Percentiles rank a stretch among this genome's conserved stretches.
Evolutionary conservation across 2,888 invertebrate genomes (phyloP).

Genomic region (Heliconius aoede): DNA sequence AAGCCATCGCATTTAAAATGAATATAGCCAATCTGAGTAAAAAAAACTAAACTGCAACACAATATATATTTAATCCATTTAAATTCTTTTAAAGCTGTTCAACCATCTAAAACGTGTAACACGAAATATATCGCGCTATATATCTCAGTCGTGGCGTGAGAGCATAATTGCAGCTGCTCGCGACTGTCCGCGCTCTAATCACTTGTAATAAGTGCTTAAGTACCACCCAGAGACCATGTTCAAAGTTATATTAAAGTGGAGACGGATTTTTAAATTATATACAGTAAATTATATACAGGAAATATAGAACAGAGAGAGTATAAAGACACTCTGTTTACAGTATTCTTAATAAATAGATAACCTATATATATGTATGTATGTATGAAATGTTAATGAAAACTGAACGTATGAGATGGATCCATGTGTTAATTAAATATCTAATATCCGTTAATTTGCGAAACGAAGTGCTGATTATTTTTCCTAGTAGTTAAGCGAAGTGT

Average conservation of each 20-base stretch:
- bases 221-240: constrained; percentile 57
- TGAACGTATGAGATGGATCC: too few species aligned
- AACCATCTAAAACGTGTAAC: constrained; percentile 20
- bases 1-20: not conserved
- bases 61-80: constrained; percentile 8
- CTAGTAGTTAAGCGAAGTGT: too few species aligned
- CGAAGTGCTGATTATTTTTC: too few species aligned
- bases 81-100: not conserved
- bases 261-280: constrained; percentile 33
- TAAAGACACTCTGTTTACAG: too few species aligned
- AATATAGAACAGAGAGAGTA: too few species aligned
- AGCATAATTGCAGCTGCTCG: constrained; percentile 64
- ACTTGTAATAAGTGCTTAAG: constrained; percentile 63
- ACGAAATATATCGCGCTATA: constrained; percentile 11
- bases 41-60: not conserved
- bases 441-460: too few species aligned
- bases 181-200: constrained; percentile 60
- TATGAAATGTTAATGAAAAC: too few species aligned
- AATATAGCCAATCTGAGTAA: not conserved
- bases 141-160: constrained; percentile 42
- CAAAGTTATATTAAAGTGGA: constrained; percentile 43
- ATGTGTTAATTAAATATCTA: too few species aligned
- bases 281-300: too few species aligned
- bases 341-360: too few species aligned
- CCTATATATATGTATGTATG: too few species aligned